These are phyloP conservation scores for Catharus minimus DNA, from an alignment of 2,113 vertebrate species.

Conservation along the genomic window DNA sequence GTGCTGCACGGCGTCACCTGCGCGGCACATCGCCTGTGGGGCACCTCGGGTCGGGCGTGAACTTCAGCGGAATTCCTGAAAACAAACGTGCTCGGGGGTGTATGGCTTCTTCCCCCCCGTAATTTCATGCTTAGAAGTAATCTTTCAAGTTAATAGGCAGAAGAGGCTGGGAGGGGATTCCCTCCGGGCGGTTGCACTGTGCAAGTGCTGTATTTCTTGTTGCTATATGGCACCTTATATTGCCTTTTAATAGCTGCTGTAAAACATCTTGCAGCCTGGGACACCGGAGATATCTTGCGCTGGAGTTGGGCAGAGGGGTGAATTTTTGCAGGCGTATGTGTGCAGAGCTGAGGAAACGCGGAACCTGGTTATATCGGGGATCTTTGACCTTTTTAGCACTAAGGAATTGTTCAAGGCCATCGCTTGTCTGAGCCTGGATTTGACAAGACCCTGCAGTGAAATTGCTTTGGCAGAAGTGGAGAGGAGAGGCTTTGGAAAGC, in stretches of 20 bases:
- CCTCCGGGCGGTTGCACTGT: neutral
- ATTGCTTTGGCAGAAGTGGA: conserved; percentile 68
- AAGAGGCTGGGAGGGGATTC: neutral
- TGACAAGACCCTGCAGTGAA: conserved; percentile 63
- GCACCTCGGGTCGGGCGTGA: neutral
- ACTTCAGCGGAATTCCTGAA: neutral
- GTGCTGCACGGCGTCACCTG: neutral
- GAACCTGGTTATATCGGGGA: neutral
- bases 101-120: neutral
- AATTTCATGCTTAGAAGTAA: neutral
- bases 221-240: fast-evolving
- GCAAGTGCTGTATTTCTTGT: neutral
- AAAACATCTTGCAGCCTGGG: neutral
- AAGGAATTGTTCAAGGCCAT: conserved; percentile 58
- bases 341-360: neutral
- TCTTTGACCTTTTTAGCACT: conserved; percentile 55
- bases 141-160: neutral
- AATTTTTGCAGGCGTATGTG: fast-evolving
- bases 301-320: neutral
- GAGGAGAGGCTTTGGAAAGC: conserved; percentile 66
- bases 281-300: neutral
- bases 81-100: neutral
- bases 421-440: conserved; percentile 55
- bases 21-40: neutral
- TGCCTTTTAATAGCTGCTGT: neutral